phyloP scores from a whole-genome alignment of 64 coral and sea anemone species.

The Stylophora pistillata region DNA sequence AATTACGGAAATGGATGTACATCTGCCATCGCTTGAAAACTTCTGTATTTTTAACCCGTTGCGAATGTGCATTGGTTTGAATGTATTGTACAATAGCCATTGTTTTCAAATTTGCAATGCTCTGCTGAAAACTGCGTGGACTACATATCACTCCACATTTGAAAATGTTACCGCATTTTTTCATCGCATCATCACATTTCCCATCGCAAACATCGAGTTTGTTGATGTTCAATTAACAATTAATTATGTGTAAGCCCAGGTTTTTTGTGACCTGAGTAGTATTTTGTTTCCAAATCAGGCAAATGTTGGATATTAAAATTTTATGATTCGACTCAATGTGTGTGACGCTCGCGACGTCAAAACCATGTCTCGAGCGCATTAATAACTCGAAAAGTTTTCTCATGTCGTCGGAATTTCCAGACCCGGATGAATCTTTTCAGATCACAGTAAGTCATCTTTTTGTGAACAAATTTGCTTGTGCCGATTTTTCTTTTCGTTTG shows the following conservation, averaged over 20 bases:
- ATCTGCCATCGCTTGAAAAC: constrained; percentile 18
- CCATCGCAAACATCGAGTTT: constrained; percentile 23
- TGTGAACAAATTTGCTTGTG: neutral
- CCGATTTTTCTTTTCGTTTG: neutral
- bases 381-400: neutral
- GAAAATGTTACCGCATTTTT: neutral
- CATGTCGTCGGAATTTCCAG: constrained; percentile 50
- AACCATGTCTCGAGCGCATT: neutral
- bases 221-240: constrained; percentile 60
- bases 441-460: constrained; percentile 48
- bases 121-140: neutral
- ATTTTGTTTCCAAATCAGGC: constrained; percentile 72
- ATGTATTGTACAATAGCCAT: neutral
- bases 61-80: neutral
- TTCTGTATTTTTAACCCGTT: neutral
- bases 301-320: constrained; percentile 82
- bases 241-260: constrained; percentile 65
- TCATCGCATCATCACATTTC: neutral
- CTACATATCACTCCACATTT: neutral
- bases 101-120: neutral
- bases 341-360: neutral
- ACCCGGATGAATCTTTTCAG: constrained; percentile 43
- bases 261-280: constrained; percentile 46
- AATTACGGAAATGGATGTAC: neutral
- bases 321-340: constrained; percentile 30